phyloP scores from a whole-genome alignment of 2,797 vertebrate genomes.

The Hozukius guyotensis region DNA sequence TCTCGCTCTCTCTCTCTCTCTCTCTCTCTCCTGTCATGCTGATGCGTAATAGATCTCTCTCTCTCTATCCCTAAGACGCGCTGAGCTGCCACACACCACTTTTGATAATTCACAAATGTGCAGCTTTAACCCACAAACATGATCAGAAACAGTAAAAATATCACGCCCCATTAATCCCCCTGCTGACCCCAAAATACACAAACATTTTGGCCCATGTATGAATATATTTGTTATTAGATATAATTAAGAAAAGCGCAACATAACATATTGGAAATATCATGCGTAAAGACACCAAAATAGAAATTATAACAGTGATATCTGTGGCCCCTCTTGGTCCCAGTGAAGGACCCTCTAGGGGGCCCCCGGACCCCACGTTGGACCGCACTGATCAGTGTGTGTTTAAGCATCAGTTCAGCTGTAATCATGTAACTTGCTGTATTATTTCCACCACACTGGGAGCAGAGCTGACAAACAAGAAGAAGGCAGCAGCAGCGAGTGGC shows the following conservation, averaged over 20 bases:
- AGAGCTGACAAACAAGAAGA: conserved; percentile 22
- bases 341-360: conserved; percentile 19
- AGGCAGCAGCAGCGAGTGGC: conserved; percentile 26
- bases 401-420: conserved; percentile 24
- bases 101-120: conserved; percentile 33
- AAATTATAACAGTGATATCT: background rate
- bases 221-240: background rate
- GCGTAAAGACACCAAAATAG: background rate
- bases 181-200: conserved; percentile 24
- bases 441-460: conserved; percentile 39
- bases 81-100: background rate
- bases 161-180: conserved; percentile 18
- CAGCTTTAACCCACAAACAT: conserved; percentile 31
- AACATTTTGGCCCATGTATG: too few relatives aligned
- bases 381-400: conserved; percentile 6
- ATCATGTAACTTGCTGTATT: conserved; percentile 33
- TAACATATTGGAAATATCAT: background rate
- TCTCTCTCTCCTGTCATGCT: conserved; percentile 28
- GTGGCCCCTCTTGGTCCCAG: background rate
- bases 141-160: conserved; percentile 16
- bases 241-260: background rate
- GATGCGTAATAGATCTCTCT: conserved; percentile 24
- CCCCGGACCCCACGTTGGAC: conserved; percentile 13
- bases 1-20: conserved; percentile 58
- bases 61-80: background rate